These are phyloP conservation scores for Dromius quadrimaculatus DNA, from an alignment of 2,888 invertebrate species.

Conservation along the genomic window DNA sequence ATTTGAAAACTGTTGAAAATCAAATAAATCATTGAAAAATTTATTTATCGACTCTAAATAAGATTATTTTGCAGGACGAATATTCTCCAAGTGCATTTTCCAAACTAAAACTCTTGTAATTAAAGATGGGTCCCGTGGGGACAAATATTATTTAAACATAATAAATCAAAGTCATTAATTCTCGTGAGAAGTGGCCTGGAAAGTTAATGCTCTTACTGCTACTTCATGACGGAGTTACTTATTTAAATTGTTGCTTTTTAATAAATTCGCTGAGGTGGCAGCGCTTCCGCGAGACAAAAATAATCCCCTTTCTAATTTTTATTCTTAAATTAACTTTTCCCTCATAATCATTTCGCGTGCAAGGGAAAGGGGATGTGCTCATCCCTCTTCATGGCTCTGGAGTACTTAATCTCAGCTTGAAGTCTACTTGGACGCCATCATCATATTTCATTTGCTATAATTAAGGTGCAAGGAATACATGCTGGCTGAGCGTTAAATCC, in stretches of 20 bases:
- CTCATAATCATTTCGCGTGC: conserved; percentile 41
- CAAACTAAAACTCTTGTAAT: conserved; percentile 5
- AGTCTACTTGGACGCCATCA: conserved; percentile 53
- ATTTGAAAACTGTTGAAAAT: no score
- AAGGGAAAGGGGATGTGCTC: neutral
- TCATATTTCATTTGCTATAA: conserved; percentile 58
- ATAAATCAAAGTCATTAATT: conserved; percentile 46
- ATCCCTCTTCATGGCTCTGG: neutral
- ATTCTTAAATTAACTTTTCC: conserved; percentile 50
- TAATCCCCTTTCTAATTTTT: conserved; percentile 52
- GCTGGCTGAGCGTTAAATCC: conserved; percentile 46
- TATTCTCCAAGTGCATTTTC: no score
- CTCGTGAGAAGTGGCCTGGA: conserved; percentile 39
- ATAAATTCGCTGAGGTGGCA: conserved; percentile 43
- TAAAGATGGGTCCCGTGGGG: conserved; percentile 26
- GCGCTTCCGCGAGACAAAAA: conserved; percentile 34
- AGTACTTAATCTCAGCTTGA: conserved; percentile 43
- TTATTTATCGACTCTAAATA: no score
- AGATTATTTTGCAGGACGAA: no score
- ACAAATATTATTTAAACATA: conserved; percentile 44
- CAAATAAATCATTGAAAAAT: no score
- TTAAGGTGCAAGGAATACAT: conserved; percentile 58
- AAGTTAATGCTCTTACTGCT: conserved; percentile 46
- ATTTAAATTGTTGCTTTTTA: conserved; percentile 51
- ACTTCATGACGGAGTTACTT: conserved; percentile 35